Conservation (phyloP, 2,888 invertebrate genomes). For the Macaria notata region DNA sequence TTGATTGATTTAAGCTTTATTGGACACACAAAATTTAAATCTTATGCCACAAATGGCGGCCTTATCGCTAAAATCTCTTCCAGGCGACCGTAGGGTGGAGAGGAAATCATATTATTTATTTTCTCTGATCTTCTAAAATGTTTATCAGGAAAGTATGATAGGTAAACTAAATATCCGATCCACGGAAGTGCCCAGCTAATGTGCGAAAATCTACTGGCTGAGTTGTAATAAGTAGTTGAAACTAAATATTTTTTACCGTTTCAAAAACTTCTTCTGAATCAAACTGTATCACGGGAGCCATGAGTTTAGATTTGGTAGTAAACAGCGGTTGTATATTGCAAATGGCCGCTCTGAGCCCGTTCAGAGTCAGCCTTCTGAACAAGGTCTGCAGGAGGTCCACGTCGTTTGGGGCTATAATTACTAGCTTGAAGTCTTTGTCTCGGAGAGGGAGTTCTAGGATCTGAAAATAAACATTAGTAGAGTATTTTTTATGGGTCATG, state of each 20-base stretch:
- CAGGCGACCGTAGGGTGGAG: too few species aligned
- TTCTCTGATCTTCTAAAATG: too few species aligned
- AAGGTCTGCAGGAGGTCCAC: conserved; percentile 26
- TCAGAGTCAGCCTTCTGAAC: conserved; percentile 23
- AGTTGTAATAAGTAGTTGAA: too few species aligned
- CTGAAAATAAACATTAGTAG: conserved; percentile 25
- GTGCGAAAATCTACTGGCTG: too few species aligned
- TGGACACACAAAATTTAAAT: too few species aligned
- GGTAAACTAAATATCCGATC: too few species aligned
- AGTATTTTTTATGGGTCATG: not conserved
- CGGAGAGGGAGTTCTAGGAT: conserved; percentile 40
- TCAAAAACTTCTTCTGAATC: conserved; percentile 14
- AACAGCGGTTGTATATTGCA: conserved; percentile 32
- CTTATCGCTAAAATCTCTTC: too few species aligned
- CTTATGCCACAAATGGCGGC: too few species aligned
- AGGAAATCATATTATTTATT: too few species aligned
- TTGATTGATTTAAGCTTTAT: too few species aligned
- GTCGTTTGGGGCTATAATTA: conserved; percentile 41
- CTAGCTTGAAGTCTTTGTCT: conserved; percentile 35
- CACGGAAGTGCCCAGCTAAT: too few species aligned
- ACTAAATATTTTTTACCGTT: conserved; percentile 9
- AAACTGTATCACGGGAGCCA: conserved; percentile 20
- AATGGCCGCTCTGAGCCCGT: conserved; percentile 29
- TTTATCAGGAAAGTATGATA: too few species aligned
- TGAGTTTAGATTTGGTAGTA: conserved; percentile 15